Evolutionary conservation across 2,113 vertebrate genomes (phyloP), one percentile per base, ranked within the genome.

Genomic region (Sisor rabdophorus): DNA sequence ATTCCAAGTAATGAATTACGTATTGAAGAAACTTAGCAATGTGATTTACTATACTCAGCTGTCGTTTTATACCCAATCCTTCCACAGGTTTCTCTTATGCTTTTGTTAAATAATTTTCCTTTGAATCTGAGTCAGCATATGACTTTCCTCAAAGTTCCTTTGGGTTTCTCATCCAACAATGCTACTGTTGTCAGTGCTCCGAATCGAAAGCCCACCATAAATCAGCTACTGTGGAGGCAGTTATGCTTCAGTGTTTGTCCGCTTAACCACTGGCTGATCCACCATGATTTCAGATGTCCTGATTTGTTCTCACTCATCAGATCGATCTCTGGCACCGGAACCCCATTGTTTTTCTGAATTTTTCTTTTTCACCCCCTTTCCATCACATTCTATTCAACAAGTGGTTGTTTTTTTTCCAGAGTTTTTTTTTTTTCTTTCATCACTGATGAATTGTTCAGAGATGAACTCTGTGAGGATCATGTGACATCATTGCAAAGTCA

Each of bases 251-350:
- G 50, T 26, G 55, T 83, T 75, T 36, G 67, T 76, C 53, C 75
- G 15, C 68, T 80, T 76, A 79, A 78, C 72, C 61, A 50, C 77
- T 80, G 56, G 19, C n/a, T 17, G 32, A 81, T 69, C 73, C 73
- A 61, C 55, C 55, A 74, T 90, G 85, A 88, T 87, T 81, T 89
- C 87, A 89, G 70, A 71, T 19, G 16, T 28, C 50, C 11, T 17
- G 20, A 2, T 65, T 52, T 80, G 70, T 72, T 64, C 12, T 44
- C 48, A 47, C 5, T 79, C 73, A 65, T 80, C 52, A 77, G 50
- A 10, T 67, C 54, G n/a, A 67, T 55, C 69, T 77, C 22, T 24
- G 6, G 48, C 24, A 47, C 36, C 70, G 40, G 56, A 16, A 17
- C 64, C 28, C 20, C 55, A 56, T 69, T 73, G 79, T 74, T 56